A percentile compares a stretch with the other conserved stretches of the same genome.
Conservation (phyloP, 92 coral and sea anemone genomes). For the Porites rus region DNA sequence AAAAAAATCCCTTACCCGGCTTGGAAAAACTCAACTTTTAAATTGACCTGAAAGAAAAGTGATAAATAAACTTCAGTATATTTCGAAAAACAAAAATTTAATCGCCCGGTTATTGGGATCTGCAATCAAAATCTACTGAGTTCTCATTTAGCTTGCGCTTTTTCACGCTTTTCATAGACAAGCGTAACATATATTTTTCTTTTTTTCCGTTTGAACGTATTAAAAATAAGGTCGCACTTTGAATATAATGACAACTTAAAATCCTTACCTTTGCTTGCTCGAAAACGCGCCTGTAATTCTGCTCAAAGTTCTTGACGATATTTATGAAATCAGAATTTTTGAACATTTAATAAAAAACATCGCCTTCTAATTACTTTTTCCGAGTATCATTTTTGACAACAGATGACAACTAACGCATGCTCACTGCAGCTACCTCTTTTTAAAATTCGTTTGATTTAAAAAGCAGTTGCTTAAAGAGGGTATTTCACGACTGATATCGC, state of each 20-base stretch:
- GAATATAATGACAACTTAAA: background rate
- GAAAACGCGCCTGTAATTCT: background rate
- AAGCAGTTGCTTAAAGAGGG: background rate
- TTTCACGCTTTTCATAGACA: background rate
- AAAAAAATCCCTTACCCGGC: background rate
- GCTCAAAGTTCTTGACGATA: background rate
- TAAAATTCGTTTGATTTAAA: background rate
- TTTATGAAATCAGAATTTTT: background rate
- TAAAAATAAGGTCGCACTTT: background rate
- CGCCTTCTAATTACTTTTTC: background rate
- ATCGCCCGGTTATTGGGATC: background rate
- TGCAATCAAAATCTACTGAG: background rate
- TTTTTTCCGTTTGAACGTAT: background rate
- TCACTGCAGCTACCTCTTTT: background rate
- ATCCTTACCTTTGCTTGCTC: background rate
- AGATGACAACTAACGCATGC: constrained; percentile 6
- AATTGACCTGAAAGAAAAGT: background rate
- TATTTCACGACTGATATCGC: background rate
- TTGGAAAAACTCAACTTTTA: background rate
- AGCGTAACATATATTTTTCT: background rate
- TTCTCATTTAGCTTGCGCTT: background rate
- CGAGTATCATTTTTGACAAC: background rate
- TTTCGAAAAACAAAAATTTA: background rate
- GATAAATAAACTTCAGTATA: background rate
- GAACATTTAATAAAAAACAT: constrained; percentile 9